These are phyloP conservation scores for Rhineura floridana DNA, from an alignment of 2,113 vertebrate species.

Conservation along the genomic window DNA sequence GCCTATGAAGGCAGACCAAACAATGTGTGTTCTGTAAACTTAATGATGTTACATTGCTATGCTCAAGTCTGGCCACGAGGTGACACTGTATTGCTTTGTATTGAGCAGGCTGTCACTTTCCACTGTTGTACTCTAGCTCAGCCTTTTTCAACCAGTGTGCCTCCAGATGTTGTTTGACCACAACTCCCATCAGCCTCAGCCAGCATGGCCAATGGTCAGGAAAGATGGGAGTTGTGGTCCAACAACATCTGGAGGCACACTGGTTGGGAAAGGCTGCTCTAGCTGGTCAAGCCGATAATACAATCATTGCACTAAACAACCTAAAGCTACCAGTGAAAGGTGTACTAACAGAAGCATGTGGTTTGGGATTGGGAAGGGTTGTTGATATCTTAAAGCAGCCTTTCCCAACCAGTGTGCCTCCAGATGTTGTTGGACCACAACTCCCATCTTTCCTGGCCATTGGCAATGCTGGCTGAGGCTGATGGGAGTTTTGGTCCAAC, in stretches of 20 bases:
- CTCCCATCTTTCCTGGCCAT: too few species aligned
- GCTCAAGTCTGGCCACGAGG: not conserved
- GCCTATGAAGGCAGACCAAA: too few species aligned
- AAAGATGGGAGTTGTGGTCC: too few species aligned
- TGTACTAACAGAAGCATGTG: not conserved
- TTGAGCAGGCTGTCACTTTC: not conserved
- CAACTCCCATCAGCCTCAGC: too few species aligned
- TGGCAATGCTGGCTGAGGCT: too few species aligned
- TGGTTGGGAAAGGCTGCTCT: too few species aligned
- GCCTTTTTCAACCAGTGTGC: not conserved
- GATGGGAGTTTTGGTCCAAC: too few species aligned
- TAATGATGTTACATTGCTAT: not conserved
- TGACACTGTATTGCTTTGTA: conserved; percentile 8
- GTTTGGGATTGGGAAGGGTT: not conserved
- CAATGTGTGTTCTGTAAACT: too few species aligned
- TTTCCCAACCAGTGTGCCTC: not conserved
- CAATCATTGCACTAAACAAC: not conserved
- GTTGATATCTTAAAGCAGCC: not conserved
- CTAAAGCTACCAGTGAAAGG: not conserved
- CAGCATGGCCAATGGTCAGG: too few species aligned
- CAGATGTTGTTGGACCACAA: too few species aligned
- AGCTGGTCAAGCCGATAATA: not conserved
- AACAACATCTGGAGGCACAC: too few species aligned
- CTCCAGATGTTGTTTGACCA: too few species aligned
- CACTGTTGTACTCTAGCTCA: not conserved